Evolutionary conservation across 2,113 vertebrate genomes (phyloP), one percentile per base, ranked within the genome.

Genomic region (Protobothrops mucrosquamatus): DNA sequence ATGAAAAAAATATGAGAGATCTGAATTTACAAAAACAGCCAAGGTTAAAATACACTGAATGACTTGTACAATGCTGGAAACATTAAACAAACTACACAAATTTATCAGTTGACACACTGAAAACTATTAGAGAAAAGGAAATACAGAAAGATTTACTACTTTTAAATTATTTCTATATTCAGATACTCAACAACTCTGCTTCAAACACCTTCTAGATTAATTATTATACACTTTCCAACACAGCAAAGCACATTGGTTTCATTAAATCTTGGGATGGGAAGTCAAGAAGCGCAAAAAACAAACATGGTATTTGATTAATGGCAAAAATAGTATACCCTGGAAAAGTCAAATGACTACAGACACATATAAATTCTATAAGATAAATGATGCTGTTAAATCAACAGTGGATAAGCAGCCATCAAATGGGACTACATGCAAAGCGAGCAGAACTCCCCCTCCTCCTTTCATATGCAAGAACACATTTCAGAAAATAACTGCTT

Each of bases 101-200:
- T 92, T 56, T 46, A 3, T 64, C 23, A 15, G 24, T 22, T 29
- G n/a, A 81, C 9, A 56, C 51, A 69, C 15, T 55, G 14, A 89
- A 87, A 8, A 54, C 91, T 92, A 52, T 20, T 23, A n/a, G 15
- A 46, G 11, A 64, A 88, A 88, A 57, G 23, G 48, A 92, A 69
- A 92, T 89, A 29, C 23, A 8, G 26, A 57, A 59, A 11, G 11
- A 23, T 89, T 51, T 55, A 89, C 85, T 34, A 85, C 18, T 46
- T 46, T 64, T 46, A 89, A 92, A 92, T 89, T 85, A 89, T 92
- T 89, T 89, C 48, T 24, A 23, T 24, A 88, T 57, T 85, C 48
- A 56, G 64, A 69, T 89, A 46, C 34, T 55, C 29, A 20, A 89
- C 87, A 57, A 29, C 54, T 89, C 24, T 46, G 34, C 87, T 51